These are phyloP conservation scores for Machaerirhynchus nigripectus DNA, from an alignment of 2,113 vertebrate species.

Conservation along the genomic window DNA sequence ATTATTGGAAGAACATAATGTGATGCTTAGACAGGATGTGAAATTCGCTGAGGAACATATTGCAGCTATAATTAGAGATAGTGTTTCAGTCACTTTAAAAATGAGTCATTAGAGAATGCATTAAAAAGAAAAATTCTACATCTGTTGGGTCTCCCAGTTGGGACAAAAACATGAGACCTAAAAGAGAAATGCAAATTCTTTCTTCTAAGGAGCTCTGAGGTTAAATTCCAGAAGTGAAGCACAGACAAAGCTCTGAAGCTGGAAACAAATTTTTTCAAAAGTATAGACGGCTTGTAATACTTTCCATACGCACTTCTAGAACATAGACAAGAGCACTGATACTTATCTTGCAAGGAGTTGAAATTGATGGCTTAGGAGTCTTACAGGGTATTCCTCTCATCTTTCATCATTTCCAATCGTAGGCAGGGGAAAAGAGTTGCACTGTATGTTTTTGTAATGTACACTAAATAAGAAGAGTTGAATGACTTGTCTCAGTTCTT, in stretches of 20 bases:
- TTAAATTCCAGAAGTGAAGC: conserved; percentile 6
- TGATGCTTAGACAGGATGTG: conserved; percentile 64
- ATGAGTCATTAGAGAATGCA: conserved; percentile 69
- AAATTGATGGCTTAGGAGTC: not conserved
- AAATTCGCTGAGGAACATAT: conserved; percentile 67
- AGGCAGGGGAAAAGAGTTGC: not conserved
- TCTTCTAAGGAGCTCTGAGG: conserved; percentile 2
- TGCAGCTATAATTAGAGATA: conserved; percentile 68
- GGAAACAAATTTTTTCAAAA: not conserved
- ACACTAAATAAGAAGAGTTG: not conserved
- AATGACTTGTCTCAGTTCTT: not conserved
- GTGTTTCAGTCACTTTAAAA: conserved; percentile 67
- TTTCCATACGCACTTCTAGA: not conserved
- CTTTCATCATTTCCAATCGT: not conserved
- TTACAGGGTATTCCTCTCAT: not conserved
- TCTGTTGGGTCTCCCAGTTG: conserved; percentile 59
- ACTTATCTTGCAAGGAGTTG: not conserved
- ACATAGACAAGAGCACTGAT: not conserved
- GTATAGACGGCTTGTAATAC: not conserved
- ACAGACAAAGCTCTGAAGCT: not conserved
- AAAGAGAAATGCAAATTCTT: conserved; percentile 31
- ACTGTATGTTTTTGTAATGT: not conserved
- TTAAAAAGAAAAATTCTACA: conserved; percentile 67
- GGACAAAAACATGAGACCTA: conserved; percentile 34
- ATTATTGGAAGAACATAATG: conserved; percentile 68